phyloP scores from a whole-genome alignment of 2,113 vertebrate genomes.

The Verasper variegatus region DNA sequence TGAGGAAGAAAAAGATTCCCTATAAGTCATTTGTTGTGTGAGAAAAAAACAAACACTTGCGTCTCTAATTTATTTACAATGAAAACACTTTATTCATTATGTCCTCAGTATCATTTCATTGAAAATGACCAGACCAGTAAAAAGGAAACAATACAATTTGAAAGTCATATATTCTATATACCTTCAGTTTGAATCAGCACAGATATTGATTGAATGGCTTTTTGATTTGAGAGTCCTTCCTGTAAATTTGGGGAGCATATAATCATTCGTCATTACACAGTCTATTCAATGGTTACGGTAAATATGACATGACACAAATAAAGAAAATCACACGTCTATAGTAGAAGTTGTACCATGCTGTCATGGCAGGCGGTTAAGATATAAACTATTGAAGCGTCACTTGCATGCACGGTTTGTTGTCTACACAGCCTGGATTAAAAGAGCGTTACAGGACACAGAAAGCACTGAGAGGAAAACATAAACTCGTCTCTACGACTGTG shows the following conservation, averaged over 20 bases:
- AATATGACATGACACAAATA: constrained; percentile 70
- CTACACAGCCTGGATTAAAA: constrained; percentile 69
- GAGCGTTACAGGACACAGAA: constrained; percentile 72
- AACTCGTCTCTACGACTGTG: constrained; percentile 64
- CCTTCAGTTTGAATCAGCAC: constrained; percentile 52
- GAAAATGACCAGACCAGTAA: constrained; percentile 73
- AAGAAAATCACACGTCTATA: constrained; percentile 74
- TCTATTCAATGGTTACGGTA: constrained; percentile 71
- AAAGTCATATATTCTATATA: constrained; percentile 47
- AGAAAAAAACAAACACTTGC: not conserved
- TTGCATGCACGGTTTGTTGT: constrained; percentile 80
- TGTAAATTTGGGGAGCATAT: constrained; percentile 37
- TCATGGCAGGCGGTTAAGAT: constrained; percentile 58
- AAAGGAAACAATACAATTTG: constrained; percentile 71
- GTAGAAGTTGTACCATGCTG: constrained; percentile 63
- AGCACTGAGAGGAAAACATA: constrained; percentile 68
- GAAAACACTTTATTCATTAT: constrained; percentile 81
- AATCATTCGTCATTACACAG: constrained; percentile 64
- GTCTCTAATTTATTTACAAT: constrained; percentile 67
- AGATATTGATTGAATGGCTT: constrained; percentile 67
- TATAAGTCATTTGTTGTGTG: not conserved
- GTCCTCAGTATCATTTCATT: constrained; percentile 65
- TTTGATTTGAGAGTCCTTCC: constrained; percentile 49
- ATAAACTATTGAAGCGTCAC: constrained; percentile 71
- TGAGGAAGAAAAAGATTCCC: not conserved